Evolutionary conservation across 2,888 invertebrate genomes (phyloP).

Genomic region (Boloria euphrosyne): DNA sequence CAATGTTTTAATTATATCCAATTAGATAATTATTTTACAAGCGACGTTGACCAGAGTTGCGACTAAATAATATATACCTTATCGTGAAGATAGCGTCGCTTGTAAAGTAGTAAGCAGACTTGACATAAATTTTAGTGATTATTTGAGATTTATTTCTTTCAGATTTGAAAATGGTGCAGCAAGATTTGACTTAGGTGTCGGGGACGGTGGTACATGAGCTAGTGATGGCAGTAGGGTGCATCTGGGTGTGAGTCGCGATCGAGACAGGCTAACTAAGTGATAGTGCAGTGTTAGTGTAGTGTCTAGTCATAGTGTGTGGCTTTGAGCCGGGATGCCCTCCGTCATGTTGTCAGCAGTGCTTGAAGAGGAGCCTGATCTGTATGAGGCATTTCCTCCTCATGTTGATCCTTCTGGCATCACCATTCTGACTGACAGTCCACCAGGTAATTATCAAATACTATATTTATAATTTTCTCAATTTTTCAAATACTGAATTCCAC

Average conservation of each 20-base stretch:
- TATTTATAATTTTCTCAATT: too few relatives aligned
- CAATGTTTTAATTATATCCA: conserved; percentile 71
- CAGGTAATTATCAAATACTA: conserved; percentile 56
- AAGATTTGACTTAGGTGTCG: conserved; percentile 79
- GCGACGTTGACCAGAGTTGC: conserved; percentile 54
- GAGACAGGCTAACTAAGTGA: conserved; percentile 59
- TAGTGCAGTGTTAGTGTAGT: conserved; percentile 73
- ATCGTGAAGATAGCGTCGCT: conserved; percentile 52
- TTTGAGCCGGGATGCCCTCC: conserved; percentile 79
- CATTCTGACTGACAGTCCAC: conserved; percentile 85
- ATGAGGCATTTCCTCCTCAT: conserved; percentile 90
- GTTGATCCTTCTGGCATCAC: conserved; percentile 91
- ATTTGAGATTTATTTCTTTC: conserved; percentile 61
- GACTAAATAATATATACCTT: conserved; percentile 52
- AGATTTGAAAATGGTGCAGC: conserved; percentile 83
- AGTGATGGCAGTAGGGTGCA: conserved; percentile 66
- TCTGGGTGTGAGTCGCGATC: conserved; percentile 65
- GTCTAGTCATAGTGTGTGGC: conserved; percentile 69
- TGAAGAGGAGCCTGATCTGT: conserved; percentile 88
- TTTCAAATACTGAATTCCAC: too few relatives aligned
- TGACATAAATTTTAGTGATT: conserved; percentile 55
- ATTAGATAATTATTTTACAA: conserved; percentile 68
- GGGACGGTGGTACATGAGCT: conserved; percentile 52
- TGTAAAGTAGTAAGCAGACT: conserved; percentile 52
- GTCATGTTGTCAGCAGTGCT: conserved; percentile 88